Conservation (phyloP, 2,888 invertebrate genomes). For the Spodoptera picta region DNA sequence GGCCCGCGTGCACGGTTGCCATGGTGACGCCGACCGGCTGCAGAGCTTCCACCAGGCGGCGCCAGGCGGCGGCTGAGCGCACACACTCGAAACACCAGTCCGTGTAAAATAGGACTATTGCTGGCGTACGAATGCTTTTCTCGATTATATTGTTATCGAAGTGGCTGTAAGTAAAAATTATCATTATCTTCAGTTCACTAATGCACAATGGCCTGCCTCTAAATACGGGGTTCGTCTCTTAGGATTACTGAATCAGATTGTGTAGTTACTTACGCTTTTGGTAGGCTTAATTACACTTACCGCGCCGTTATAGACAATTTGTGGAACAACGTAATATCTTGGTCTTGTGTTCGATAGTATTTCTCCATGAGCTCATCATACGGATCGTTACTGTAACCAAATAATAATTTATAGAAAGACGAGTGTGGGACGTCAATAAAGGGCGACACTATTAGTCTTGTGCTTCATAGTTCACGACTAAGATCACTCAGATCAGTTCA, state of each 20-base stretch:
- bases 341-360: slow-evolving; percentile 95
- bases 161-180: slow-evolving; percentile 88
- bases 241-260: too few species aligned
- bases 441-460: too few species aligned
- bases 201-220: too few species aligned
- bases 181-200: too few species aligned
- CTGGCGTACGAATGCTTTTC: slow-evolving; percentile 94
- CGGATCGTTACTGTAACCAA: slow-evolving; percentile 90
- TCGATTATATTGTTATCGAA: slow-evolving; percentile 96
- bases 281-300: slow-evolving; percentile 77
- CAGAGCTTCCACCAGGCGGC: slow-evolving; percentile 94
- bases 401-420: neutral
- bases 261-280: too few species aligned
- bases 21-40: slow-evolving; percentile 95
- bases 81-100: slow-evolving; percentile 98
- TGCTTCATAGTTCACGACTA: too few species aligned
- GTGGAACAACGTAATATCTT: slow-evolving; percentile 95
- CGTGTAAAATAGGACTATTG: slow-evolving; percentile 96
- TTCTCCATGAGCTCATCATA: slow-evolving; percentile 94
- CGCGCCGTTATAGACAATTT: slow-evolving; percentile 95
- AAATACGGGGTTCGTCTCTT: too few species aligned
- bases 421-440: neutral
- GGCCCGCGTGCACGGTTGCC: slow-evolving; percentile 94
- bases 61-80: slow-evolving; percentile 95
- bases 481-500: too few species aligned